A percentile compares a stretch with the other conserved stretches of the same genome.
Conservation (phyloP, 2,888 invertebrate genomes). For the Epirrhoe alternata region DNA sequence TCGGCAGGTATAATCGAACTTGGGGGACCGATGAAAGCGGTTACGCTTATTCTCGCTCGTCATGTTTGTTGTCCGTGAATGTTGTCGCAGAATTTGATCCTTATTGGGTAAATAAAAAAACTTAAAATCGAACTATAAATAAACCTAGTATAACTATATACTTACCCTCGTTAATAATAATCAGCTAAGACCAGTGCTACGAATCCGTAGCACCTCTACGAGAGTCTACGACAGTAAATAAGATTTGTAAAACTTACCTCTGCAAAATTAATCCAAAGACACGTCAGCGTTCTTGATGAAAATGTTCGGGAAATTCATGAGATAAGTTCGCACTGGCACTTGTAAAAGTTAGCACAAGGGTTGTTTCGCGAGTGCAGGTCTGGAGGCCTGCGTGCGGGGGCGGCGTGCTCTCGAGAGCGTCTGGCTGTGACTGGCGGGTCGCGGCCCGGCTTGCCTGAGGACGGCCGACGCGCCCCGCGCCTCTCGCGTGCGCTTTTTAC, state of each 20-base stretch:
- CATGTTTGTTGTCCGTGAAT: slow-evolving; percentile 54
- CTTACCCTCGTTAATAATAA: slow-evolving; percentile 38
- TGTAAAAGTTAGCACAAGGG: slow-evolving; percentile 71
- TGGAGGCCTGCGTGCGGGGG: slow-evolving; percentile 73
- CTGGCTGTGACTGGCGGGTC: slow-evolving; percentile 74
- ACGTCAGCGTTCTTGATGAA: slow-evolving; percentile 36
- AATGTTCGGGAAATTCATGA: slow-evolving; percentile 54
- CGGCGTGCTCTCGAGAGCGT: slow-evolving; percentile 80
- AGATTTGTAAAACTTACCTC: slow-evolving; percentile 38
- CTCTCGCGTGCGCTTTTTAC: slow-evolving; percentile 84
- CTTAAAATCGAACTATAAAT: slow-evolving; percentile 38
- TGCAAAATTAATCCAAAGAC: slow-evolving; percentile 44
- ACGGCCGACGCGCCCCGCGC: slow-evolving; percentile 66
- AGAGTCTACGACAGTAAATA: slow-evolving; percentile 40
- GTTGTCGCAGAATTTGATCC: slow-evolving; percentile 50
- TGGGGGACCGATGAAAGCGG: slow-evolving; percentile 77
- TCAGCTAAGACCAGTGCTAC: slow-evolving; percentile 46
- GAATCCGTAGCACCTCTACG: slow-evolving; percentile 59
- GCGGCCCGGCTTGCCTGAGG: slow-evolving; percentile 61
- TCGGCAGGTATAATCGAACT: slow-evolving; percentile 81
- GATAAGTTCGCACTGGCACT: slow-evolving; percentile 72
- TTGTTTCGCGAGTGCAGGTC: slow-evolving; percentile 66
- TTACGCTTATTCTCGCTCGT: slow-evolving; percentile 65
- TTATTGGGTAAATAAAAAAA: slow-evolving; percentile 48
- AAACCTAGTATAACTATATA: slow-evolving; percentile 34